Conservation (phyloP, 2,113 vertebrate species). For the Paramormyrops kingsleyae region DNA sequence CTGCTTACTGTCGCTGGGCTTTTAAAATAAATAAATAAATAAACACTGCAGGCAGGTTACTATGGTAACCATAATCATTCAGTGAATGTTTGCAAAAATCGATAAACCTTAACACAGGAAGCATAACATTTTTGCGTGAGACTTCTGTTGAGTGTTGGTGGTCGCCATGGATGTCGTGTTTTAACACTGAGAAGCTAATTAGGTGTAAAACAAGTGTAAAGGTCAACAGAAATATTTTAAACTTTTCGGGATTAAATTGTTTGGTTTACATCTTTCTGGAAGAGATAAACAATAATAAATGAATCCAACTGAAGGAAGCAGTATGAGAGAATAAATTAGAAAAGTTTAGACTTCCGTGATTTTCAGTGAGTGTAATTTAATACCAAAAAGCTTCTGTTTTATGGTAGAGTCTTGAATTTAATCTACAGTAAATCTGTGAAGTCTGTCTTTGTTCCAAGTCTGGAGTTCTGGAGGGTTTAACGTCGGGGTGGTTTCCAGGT, state of each 20-base stretch:
- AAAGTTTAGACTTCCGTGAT: not conserved
- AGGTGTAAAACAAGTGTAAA: slow-evolving; percentile 2
- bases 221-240: not conserved
- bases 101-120: not conserved
- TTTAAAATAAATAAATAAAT: too few relatives aligned
- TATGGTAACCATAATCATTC: not conserved
- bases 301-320: too few relatives aligned
- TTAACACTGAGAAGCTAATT: not conserved
- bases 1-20: not conserved
- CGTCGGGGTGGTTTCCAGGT: not conserved
- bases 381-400: not conserved
- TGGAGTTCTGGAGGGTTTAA: not conserved
- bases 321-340: too few relatives aligned
- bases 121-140: not conserved
- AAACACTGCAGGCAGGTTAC: not conserved
- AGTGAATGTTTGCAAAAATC: not conserved
- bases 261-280: not conserved
- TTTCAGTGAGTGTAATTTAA: not conserved
- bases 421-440: not conserved
- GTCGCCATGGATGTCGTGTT: not conserved
- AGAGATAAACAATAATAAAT: not conserved
- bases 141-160: not conserved
- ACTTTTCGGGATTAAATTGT: not conserved
- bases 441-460: not conserved
- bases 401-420: not conserved